These are phyloP conservation scores for Hippocampus comes DNA, from an alignment of 2,113 vertebrate species.

Conservation along the genomic window DNA sequence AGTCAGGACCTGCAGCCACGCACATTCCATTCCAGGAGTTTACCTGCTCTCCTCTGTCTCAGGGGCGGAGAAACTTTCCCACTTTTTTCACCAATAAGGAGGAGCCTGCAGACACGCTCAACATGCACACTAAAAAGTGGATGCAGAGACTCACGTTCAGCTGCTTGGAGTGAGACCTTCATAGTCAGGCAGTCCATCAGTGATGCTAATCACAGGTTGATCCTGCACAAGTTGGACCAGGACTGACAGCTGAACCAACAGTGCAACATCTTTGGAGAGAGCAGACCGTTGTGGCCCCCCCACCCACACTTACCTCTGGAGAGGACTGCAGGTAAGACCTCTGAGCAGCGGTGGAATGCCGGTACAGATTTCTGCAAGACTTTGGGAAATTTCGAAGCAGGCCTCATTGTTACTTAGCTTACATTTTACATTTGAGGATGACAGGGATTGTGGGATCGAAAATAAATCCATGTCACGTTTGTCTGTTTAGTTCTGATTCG, in stretches of 20 bases:
- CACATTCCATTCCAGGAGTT: slow-evolving; percentile 14
- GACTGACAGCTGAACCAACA: slow-evolving; percentile 17
- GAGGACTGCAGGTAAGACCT: slow-evolving; percentile 64
- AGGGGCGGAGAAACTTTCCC: slow-evolving; percentile 63
- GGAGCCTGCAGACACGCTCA: slow-evolving; percentile 58
- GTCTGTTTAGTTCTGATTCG: not conserved
- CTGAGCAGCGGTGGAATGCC: slow-evolving; percentile 62
- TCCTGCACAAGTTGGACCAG: slow-evolving; percentile 34
- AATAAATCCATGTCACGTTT: not conserved
- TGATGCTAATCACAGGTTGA: slow-evolving; percentile 56
- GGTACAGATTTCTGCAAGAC: slow-evolving; percentile 63
- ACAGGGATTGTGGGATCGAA: not conserved
- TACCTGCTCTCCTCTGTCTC: slow-evolving; percentile 67
- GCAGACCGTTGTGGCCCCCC: slow-evolving; percentile 15
- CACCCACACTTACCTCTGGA: slow-evolving; percentile 2
- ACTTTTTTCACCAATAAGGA: slow-evolving; percentile 49
- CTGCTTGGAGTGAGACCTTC: slow-evolving; percentile 8
- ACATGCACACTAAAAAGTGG: slow-evolving; percentile 39
- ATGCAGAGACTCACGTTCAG: slow-evolving; percentile 31
- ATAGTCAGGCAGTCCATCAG: slow-evolving; percentile 26
- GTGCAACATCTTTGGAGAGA: slow-evolving; percentile 22
- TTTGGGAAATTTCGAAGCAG: slow-evolving; percentile 66
- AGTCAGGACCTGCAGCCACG: slow-evolving; percentile 19
- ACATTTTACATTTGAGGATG: not conserved
- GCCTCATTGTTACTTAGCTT: slow-evolving; percentile 5